Evolutionary conservation across 2,113 vertebrate species (phyloP).

Genomic region (Pitta sordida): DNA sequence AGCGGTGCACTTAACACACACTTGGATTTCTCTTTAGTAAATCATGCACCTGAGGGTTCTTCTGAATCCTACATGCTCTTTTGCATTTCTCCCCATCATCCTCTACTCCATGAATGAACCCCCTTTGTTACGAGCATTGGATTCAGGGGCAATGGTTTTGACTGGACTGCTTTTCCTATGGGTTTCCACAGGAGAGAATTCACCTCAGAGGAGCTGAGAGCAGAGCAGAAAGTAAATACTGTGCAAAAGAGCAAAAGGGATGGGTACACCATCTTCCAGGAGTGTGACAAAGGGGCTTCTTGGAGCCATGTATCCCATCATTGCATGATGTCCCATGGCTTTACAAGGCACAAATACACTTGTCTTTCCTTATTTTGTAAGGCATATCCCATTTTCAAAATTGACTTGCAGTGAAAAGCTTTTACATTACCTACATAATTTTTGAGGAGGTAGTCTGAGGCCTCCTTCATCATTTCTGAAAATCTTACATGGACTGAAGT

Average conservation of each 20-base stretch:
- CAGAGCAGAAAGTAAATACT: not conserved
- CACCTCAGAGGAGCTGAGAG: not conserved
- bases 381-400: not conserved
- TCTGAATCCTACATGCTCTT: not conserved
- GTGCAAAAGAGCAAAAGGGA: not conserved
- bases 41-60: accelerated
- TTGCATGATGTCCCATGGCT: not conserved
- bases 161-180: not conserved
- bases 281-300: not conserved
- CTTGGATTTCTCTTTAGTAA: not conserved
- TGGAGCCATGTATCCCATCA: not conserved
- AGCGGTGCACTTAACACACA: not conserved
- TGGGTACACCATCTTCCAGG: not conserved
- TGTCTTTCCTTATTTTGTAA: not conserved
- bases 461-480: not conserved
- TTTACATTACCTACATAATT: not conserved
- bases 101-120: not conserved
- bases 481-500: not conserved
- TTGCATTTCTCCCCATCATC: not conserved
- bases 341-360: not conserved
- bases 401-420: not conserved
- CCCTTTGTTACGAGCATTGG: not conserved
- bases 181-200: not conserved
- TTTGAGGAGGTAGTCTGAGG: not conserved
- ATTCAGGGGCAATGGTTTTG: not conserved